Percentiles rank a stretch among this genome's conserved stretches.
Evolutionary conservation across 2,888 invertebrate species (phyloP).

Genomic region (Coremacera marginata): DNA sequence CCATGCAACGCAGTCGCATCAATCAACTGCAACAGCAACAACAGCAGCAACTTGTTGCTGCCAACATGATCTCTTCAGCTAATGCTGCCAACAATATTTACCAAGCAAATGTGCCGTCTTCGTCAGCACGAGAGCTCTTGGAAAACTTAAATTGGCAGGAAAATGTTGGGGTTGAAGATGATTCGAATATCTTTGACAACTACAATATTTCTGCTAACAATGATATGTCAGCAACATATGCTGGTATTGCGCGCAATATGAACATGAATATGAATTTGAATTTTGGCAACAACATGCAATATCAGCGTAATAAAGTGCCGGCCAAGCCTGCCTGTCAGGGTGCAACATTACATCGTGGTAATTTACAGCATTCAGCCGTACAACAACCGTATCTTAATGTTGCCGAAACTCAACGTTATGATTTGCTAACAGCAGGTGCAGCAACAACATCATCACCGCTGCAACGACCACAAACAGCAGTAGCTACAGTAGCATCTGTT

Average conservation of each 20-base stretch:
- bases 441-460: not conserved
- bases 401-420: conserved; percentile 18
- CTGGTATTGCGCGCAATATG: conserved; percentile 24
- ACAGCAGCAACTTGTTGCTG: conserved; percentile 48
- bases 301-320: conserved; percentile 64
- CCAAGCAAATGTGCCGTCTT: conserved; percentile 3
- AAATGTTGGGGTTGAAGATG: conserved; percentile 45
- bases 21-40: conserved; percentile 57
- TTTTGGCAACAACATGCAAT: conserved; percentile 61
- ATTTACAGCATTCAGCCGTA: conserved; percentile 34
- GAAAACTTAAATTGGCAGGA: conserved; percentile 56
- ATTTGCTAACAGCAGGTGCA: not conserved
- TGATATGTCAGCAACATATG: conserved; percentile 43
- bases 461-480: conserved; percentile 40
- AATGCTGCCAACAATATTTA: conserved; percentile 26
- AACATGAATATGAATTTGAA: conserved; percentile 61
- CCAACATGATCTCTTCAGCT: conserved; percentile 15
- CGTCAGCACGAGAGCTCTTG: conserved; percentile 53
- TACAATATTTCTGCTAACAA: conserved; percentile 37
- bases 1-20: conserved; percentile 47
- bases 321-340: conserved; percentile 53
- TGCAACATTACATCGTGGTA: conserved; percentile 50
- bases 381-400: conserved; percentile 25
- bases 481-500: conserved; percentile 50
- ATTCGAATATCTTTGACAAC: conserved; percentile 34